Evolutionary conservation across 2,888 invertebrate genomes (phyloP), one percentile per base, ranked within the genome.

Genomic region (Dicranocentrus wangi): DNA sequence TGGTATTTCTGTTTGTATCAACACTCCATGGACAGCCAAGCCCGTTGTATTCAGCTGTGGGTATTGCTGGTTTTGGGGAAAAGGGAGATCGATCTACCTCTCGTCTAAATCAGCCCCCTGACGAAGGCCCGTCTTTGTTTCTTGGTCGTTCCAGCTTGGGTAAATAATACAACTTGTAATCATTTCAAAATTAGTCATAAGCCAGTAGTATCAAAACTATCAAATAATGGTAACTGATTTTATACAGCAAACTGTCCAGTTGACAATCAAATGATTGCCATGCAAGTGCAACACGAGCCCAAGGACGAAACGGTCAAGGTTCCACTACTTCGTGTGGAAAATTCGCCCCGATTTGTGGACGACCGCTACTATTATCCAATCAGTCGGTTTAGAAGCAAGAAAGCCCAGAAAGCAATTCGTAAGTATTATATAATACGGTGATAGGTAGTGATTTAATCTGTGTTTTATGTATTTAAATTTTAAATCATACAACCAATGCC

Each of bases 351-450:
- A 7, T 17, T 2, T 1, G 19, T 32, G n/a, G 60, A 15, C 1
- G 60, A 75, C 0, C 43, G 39, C 13, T 58, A 51, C 27, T 32
- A 43, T 17, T 42, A 60, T 23, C 76, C 76, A 1, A 43, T 32
- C 8, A 19, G 32, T 2, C 1, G 13, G 1, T 68, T 53, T 39
- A 61, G n/a, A n/a, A 61, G 28, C 42, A 77, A 77, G 28, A 61
- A 69, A 21, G 42, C 51, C 19, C 69, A 60, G 19, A 77, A 63
- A 51, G 69, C 61, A 3, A 70, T 77, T 53, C 70, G 70, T 70
- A 61, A 61, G 55, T n/a, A n/a, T n/a, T n/a, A n/a, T n/a, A n/a
- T n/a, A n/a, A n/a, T n/a, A n/a, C n/a, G n/a, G n/a, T n/a, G n/a
- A n/a, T n/a, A n/a, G n/a, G n/a, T n/a, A n/a, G n/a, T 66, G 17